Conservation (phyloP, 1,140 invertebrate genomes). For the Carposina sasakii region DNA sequence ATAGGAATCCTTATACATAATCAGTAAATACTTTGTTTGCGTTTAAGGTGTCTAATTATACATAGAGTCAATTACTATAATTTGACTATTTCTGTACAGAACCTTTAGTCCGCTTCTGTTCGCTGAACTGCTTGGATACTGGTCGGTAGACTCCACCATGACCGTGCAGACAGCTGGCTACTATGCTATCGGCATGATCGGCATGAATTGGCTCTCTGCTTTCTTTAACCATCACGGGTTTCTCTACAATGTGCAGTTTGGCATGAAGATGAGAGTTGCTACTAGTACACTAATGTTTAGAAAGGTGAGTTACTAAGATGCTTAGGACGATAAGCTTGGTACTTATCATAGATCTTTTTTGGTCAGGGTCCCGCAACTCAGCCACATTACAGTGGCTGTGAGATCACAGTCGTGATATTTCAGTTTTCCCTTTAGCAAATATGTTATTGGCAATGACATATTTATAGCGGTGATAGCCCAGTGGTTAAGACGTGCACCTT, state of each 20-base stretch:
- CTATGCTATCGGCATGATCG: conserved; percentile 54
- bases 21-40: neutral
- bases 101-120: conserved; percentile 70
- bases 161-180: conserved; percentile 37
- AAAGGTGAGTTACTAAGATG: conserved; percentile 77
- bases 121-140: conserved; percentile 72
- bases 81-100: conserved; percentile 23
- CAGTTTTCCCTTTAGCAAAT: too few species aligned
- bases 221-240: conserved; percentile 68
- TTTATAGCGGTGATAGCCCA: too few species aligned
- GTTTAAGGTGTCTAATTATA: neutral
- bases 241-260: conserved; percentile 63
- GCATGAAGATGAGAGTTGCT: conserved; percentile 76
- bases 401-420: too few species aligned
- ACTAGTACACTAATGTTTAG: conserved; percentile 76
- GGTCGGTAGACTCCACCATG: conserved; percentile 47
- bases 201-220: conserved; percentile 34
- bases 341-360: too few species aligned
- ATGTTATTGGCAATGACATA: too few species aligned
- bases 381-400: too few species aligned
- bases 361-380: too few species aligned
- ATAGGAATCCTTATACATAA: neutral
- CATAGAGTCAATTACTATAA: too few species aligned
- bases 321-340: too few species aligned
- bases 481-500: too few species aligned